Evolutionary conservation across 2,797 vertebrate genomes (phyloP), one percentile per base, ranked within the genome.

Genomic region (Peromyscus nudipes): DNA sequence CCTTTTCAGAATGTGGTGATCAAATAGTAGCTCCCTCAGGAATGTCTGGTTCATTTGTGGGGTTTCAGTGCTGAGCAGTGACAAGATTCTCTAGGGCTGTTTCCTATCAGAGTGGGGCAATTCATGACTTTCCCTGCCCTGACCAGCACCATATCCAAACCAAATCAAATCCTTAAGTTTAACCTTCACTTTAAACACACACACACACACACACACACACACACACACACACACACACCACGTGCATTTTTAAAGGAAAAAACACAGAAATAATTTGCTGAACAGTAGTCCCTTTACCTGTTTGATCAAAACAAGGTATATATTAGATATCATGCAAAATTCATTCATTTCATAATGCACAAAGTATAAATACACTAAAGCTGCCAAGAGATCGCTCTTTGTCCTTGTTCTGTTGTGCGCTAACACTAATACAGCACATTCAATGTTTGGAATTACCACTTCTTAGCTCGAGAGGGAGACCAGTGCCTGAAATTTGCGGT

Each of bases 21-120:
- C 99, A 99, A 99, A 98, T 99, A 99, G 99, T 98, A 98, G 98
- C 98, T 98, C 98, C 98, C 99, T 99, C 98, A 99, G 98, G 99
- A 98, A 99, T 97, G 98, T 98, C 98, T 98, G 96, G 98, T 99
- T 98, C 99, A 99, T 99, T 98, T 98, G 98, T 98, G 97, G 98
- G 96, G 96, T 97, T 98, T 97, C 97, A 77, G 92, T 97, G 96
- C 97, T 97, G 96, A 95, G 96, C 97, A 97, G 97, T 94, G 98
- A 98, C 97, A 97, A 97, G 97, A 97, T 98, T 98, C 98, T 97
- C 95, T 94, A 95, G 97, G 89, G 94, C 92, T 97, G 97, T 97
- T 98, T 98, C 96, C 96, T 96, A 97, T 85, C 94, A 96, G 96
- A 95, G 89, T 93, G 83, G 95, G 98, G 97, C 96, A 97, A 89